Percentiles rank a stretch among this genome's conserved stretches.
These are phyloP conservation scores for Alviniconcha strummeri DNA, from an alignment of 2,888 invertebrate species.

Conservation along the genomic window DNA sequence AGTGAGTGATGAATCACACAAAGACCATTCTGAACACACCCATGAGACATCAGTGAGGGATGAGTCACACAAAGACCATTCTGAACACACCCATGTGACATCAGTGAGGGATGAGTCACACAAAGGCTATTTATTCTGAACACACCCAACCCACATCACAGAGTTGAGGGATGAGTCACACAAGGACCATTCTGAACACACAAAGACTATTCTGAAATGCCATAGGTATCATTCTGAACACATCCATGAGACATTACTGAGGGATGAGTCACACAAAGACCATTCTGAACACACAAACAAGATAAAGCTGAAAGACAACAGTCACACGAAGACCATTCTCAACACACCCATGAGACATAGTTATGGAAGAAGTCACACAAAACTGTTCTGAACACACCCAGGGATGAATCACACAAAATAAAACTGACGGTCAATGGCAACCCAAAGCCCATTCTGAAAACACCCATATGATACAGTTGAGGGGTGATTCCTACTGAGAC, in stretches of 20 bases:
- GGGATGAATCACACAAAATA: too few relatives aligned
- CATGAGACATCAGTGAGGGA: not conserved
- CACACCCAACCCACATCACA: not conserved
- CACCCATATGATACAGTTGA: not conserved
- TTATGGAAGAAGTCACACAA: not conserved
- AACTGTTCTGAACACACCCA: not conserved
- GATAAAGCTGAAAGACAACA: not conserved
- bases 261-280: not conserved
- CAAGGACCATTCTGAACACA: not conserved
- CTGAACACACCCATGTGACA: not conserved
- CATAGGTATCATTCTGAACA: not conserved
- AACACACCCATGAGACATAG: not conserved
- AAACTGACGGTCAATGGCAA: not conserved
- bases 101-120: not conserved
- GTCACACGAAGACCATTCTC: not conserved
- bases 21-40: constrained; percentile 71
- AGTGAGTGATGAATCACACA: constrained; percentile 66
- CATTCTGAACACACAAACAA: not conserved
- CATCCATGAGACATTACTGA: not conserved
- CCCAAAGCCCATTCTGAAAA: not conserved
- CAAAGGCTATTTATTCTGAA: not conserved
- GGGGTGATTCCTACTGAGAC: not conserved
- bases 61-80: too few relatives aligned
- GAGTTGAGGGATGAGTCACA: too few relatives aligned
- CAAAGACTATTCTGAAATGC: not conserved